Conservation (phyloP, 2,888 invertebrate species). For the Rhagium mordax region DNA sequence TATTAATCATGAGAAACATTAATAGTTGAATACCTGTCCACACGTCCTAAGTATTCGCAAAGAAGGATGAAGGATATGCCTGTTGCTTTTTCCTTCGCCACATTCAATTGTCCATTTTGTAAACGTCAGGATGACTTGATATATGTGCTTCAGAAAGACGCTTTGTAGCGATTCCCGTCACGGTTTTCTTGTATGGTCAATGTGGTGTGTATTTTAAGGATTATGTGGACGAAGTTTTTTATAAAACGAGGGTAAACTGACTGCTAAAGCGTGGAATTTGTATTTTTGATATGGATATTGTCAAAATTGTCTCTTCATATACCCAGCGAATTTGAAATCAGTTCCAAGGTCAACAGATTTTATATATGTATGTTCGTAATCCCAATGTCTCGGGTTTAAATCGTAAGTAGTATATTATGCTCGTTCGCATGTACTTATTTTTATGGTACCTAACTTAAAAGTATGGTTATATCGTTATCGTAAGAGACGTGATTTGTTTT, state of each 20-base stretch:
- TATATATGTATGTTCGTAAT: too few species aligned
- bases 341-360: too few species aligned
- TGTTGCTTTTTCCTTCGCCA: slow-evolving; percentile 53
- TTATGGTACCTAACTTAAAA: too few species aligned
- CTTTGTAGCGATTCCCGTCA: slow-evolving; percentile 42
- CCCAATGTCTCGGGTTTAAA: too few species aligned
- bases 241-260: slow-evolving; percentile 32
- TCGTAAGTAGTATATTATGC: too few species aligned
- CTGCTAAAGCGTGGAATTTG: slow-evolving; percentile 38
- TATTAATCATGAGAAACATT: slow-evolving; percentile 54
- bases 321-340: too few species aligned
- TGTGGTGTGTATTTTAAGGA: slow-evolving; percentile 54
- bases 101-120: slow-evolving; percentile 51
- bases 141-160: slow-evolving; percentile 46
- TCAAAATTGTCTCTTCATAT: too few species aligned
- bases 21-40: slow-evolving; percentile 58
- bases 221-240: slow-evolving; percentile 37
- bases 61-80: slow-evolving; percentile 52
- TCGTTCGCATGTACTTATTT: too few species aligned
- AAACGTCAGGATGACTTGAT: slow-evolving; percentile 46
- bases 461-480: too few species aligned
- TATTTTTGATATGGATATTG: background rate
- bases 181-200: slow-evolving; percentile 51
- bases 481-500: too few species aligned
- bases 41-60: slow-evolving; percentile 60